These are phyloP conservation scores for Dynastes hyllus DNA, from an alignment of 2,888 invertebrate species.

Conservation along the genomic window DNA sequence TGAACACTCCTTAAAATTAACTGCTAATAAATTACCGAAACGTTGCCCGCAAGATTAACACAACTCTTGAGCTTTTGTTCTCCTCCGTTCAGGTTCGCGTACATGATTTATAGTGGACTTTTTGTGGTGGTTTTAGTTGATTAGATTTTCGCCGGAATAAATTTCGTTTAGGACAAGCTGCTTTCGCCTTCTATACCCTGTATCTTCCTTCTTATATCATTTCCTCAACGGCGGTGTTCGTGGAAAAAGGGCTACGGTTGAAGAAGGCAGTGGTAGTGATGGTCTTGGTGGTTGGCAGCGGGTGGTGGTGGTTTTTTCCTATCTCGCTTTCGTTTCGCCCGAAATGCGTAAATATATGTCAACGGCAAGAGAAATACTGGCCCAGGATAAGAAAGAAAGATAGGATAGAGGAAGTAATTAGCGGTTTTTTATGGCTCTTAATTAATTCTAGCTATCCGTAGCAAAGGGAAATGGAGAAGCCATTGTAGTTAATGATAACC, in stretches of 20 bases:
- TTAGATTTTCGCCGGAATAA: constrained; percentile 55
- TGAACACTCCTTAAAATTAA: constrained; percentile 71
- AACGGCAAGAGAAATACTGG: constrained; percentile 24
- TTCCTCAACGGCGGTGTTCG: constrained; percentile 10
- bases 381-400: constrained; percentile 35
- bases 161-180: constrained; percentile 42
- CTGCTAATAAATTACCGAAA: constrained; percentile 69
- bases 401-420: constrained; percentile 28
- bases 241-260: constrained; percentile 12
- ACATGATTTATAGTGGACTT: constrained; percentile 58
- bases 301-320: constrained; percentile 3
- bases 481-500: not conserved
- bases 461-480: not conserved
- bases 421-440: constrained; percentile 15
- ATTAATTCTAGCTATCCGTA: constrained; percentile 23
- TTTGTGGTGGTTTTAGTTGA: constrained; percentile 56
- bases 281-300: not conserved
- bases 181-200: constrained; percentile 30
- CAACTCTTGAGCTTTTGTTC: constrained; percentile 61
- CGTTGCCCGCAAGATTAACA: constrained; percentile 64
- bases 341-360: constrained; percentile 44
- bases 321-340: constrained; percentile 6
- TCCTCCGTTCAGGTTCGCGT: constrained; percentile 12
- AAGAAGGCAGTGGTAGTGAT: not conserved
- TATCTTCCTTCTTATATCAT: constrained; percentile 15